Evolutionary conservation across 2,888 invertebrate species (phyloP).

Genomic region (Petrolisthes cinctipes): DNA sequence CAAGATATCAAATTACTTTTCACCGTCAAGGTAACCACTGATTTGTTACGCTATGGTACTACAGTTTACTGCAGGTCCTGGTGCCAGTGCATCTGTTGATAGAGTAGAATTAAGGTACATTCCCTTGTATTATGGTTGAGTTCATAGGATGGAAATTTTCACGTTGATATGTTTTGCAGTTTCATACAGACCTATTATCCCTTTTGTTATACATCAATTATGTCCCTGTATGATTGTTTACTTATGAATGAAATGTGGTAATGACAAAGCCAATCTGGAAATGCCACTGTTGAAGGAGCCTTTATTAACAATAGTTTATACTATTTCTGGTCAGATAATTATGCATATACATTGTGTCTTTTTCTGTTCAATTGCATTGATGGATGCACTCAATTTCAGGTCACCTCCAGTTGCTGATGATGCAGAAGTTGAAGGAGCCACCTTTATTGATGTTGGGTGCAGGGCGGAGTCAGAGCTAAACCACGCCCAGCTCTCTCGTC

Average conservation of each 20-base stretch:
- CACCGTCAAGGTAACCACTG: slow-evolving; percentile 52
- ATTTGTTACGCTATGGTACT: not conserved
- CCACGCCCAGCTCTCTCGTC: slow-evolving; percentile 42
- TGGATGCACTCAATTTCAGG: not conserved
- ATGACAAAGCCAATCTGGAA: not conserved
- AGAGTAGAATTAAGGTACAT: too few species aligned
- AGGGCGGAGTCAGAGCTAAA: slow-evolving; percentile 28
- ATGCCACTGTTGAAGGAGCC: not conserved
- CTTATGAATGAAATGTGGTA: not conserved
- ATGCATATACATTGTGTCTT: not conserved
- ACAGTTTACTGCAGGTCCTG: not conserved
- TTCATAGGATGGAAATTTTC: not conserved
- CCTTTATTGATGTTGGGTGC: slow-evolving; percentile 23
- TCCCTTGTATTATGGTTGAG: not conserved
- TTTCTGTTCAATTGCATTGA: too few species aligned
- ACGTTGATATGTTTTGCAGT: not conserved
- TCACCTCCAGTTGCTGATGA: slow-evolving; percentile 56
- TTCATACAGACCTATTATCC: not conserved
- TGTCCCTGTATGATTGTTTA: too few species aligned
- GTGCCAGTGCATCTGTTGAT: too few species aligned
- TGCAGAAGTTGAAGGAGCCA: slow-evolving; percentile 43
- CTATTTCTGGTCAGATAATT: not conserved
- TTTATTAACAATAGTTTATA: not conserved
- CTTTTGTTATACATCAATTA: too few species aligned
- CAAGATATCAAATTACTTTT: slow-evolving; percentile 51